These are phyloP conservation scores for Drosophila orena DNA, from an alignment of 1,140 invertebrate genomes.

Conservation along the genomic window DNA sequence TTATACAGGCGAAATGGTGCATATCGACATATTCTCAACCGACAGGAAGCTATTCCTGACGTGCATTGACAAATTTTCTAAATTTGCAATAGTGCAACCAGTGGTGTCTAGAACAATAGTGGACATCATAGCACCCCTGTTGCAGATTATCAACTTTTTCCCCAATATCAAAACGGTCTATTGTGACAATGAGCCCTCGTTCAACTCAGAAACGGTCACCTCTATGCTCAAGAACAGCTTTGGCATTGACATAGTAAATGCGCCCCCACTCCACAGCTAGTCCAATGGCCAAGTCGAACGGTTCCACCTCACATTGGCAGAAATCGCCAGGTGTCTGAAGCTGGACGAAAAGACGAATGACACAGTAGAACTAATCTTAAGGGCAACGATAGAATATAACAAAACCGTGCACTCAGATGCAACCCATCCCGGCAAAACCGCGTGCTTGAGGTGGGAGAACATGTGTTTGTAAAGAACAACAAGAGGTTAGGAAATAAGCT, in stretches of 20 bases:
- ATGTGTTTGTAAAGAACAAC: background rate
- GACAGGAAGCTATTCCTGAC: background rate
- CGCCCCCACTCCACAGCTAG: constrained; percentile 1
- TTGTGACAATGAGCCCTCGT: too few relatives aligned
- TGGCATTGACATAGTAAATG: too few relatives aligned
- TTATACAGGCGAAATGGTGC: too few relatives aligned
- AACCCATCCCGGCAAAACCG: too few relatives aligned
- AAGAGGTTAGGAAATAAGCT: background rate
- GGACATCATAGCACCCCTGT: background rate
- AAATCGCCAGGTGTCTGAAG: too few relatives aligned
- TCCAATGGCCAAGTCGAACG: background rate
- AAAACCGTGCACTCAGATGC: constrained; percentile 11
- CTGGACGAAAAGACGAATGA: background rate
- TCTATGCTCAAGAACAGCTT: background rate
- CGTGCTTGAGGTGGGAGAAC: background rate
- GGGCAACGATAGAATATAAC: too few relatives aligned
- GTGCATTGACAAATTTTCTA: background rate
- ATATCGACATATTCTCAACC: too few relatives aligned
- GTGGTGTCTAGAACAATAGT: too few relatives aligned
- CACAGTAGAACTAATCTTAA: too few relatives aligned
- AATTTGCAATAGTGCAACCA: too few relatives aligned
- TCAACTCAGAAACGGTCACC: background rate
- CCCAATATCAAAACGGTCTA: too few relatives aligned
- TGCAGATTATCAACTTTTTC: too few relatives aligned
- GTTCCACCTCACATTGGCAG: background rate